A percentile compares a stretch with the other conserved stretches of the same genome.
phyloP scores from a whole-genome alignment of 2,888 invertebrate genomes.

The Buathra laborator region DNA sequence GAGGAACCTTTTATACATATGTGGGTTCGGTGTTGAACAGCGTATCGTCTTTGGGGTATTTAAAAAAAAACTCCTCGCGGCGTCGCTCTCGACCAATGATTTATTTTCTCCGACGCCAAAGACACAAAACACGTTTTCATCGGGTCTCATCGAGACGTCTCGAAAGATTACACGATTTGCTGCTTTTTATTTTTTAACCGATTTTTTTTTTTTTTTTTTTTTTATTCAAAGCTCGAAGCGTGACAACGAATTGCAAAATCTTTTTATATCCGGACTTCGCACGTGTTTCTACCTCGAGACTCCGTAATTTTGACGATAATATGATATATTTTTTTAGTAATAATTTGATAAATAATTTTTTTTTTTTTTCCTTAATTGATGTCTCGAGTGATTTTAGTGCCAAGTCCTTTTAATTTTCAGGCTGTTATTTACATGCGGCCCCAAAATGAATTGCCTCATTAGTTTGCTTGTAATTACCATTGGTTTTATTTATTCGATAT shows the following conservation, averaged over 20 bases:
- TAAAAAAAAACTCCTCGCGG: slow-evolving; percentile 31
- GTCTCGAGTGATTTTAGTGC: slow-evolving; percentile 78
- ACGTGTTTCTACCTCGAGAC: slow-evolving; percentile 62
- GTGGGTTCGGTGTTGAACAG: slow-evolving; percentile 50
- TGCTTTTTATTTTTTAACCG: slow-evolving; percentile 22
- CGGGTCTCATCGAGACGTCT: neutral
- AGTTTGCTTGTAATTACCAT: slow-evolving; percentile 58
- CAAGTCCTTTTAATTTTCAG: slow-evolving; percentile 73
- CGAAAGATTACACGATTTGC: neutral
- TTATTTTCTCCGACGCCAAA: slow-evolving; percentile 12
- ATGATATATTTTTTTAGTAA: neutral
- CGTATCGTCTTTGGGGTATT: slow-evolving; percentile 20
- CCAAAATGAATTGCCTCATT: slow-evolving; percentile 74
- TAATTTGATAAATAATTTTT: neutral
- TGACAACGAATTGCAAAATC: slow-evolving; percentile 57
- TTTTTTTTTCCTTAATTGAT: neutral
- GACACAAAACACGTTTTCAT: slow-evolving; percentile 9
- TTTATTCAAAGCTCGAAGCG: slow-evolving; percentile 52
- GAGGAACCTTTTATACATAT: slow-evolving; percentile 76
- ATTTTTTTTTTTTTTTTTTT: neutral
- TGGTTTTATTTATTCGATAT: slow-evolving; percentile 74
- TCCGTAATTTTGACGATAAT: slow-evolving; percentile 24
- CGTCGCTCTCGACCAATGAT: slow-evolving; percentile 34
- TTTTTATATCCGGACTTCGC: slow-evolving; percentile 51
- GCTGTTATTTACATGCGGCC: slow-evolving; percentile 84